Conservation (phyloP, 2,888 invertebrate species). For the Pollenia amentaria region DNA sequence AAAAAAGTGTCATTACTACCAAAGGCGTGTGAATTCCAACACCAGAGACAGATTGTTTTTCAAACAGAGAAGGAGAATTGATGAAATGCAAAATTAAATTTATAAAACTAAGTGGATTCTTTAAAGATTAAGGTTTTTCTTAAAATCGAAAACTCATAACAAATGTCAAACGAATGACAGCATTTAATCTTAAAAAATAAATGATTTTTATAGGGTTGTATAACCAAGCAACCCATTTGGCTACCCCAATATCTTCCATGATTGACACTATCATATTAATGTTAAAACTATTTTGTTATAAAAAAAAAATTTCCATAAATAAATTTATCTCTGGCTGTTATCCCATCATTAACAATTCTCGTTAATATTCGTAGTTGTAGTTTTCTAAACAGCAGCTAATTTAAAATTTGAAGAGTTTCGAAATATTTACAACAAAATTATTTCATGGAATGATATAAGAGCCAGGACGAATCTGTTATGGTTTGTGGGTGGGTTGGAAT, state of each 20-base stretch:
- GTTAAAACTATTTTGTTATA: background rate
- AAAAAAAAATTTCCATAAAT: conserved; percentile 3
- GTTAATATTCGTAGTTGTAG: background rate
- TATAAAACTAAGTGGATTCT: conserved; percentile 17
- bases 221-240: background rate
- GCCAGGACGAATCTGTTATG: background rate
- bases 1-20: conserved; percentile 50
- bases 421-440: background rate
- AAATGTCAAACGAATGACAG: background rate
- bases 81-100: background rate
- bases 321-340: conserved; percentile 18
- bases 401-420: conserved; percentile 36
- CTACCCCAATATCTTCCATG: background rate
- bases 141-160: background rate
- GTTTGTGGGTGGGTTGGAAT: conserved; percentile 11
- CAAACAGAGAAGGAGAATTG: background rate
- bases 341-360: conserved; percentile 24
- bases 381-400: conserved; percentile 38
- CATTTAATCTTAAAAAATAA: background rate
- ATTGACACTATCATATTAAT: background rate
- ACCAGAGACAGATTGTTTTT: conserved; percentile 35
- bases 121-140: conserved; percentile 24
- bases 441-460: background rate
- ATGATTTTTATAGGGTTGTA: background rate
- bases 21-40: conserved; percentile 60